A percentile compares a stretch with the other conserved stretches of the same genome.
Conservation (phyloP, 2,888 invertebrate genomes). For the Athalia circularis region DNA sequence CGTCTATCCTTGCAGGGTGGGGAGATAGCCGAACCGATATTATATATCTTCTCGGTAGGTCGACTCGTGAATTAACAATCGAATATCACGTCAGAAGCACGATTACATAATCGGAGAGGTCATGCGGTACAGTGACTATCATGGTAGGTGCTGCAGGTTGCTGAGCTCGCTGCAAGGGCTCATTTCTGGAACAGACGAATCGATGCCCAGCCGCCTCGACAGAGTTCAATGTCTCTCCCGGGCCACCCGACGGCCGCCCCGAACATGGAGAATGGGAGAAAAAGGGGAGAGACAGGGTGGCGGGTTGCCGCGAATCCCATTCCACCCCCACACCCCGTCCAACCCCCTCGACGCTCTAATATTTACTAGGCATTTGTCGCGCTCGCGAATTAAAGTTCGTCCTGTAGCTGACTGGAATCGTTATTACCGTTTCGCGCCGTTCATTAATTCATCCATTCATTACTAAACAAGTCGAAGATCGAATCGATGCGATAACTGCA, state of each 20-base stretch:
- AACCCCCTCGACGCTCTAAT: constrained; percentile 49
- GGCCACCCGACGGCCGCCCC: constrained; percentile 61
- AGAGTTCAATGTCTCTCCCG: constrained; percentile 72
- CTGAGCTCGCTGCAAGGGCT: constrained; percentile 51
- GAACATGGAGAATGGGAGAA: constrained; percentile 54
- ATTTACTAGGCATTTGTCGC: constrained; percentile 49
- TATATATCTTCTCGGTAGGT: background rate
- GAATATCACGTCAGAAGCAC: constrained; percentile 26
- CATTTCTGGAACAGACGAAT: constrained; percentile 71
- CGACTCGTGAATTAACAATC: constrained; percentile 4
- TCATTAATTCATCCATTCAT: background rate
- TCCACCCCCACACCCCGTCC: constrained; percentile 52
- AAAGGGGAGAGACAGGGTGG: constrained; percentile 35
- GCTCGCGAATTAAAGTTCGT: constrained; percentile 47
- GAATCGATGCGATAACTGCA: background rate
- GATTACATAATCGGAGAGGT: constrained; percentile 57
- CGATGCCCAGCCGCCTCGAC: constrained; percentile 67
- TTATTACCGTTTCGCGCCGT: constrained; percentile 40
- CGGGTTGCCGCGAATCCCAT: constrained; percentile 37
- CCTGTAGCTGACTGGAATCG: constrained; percentile 21
- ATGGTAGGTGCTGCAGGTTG: constrained; percentile 46
- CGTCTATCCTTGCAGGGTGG: too few species aligned
- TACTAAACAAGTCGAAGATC: background rate
- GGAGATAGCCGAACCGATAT: too few species aligned
- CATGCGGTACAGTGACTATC: constrained; percentile 47